These are phyloP conservation scores for Corythoichthys intestinalis DNA, from an alignment of 2,113 vertebrate genomes.

Conservation along the genomic window DNA sequence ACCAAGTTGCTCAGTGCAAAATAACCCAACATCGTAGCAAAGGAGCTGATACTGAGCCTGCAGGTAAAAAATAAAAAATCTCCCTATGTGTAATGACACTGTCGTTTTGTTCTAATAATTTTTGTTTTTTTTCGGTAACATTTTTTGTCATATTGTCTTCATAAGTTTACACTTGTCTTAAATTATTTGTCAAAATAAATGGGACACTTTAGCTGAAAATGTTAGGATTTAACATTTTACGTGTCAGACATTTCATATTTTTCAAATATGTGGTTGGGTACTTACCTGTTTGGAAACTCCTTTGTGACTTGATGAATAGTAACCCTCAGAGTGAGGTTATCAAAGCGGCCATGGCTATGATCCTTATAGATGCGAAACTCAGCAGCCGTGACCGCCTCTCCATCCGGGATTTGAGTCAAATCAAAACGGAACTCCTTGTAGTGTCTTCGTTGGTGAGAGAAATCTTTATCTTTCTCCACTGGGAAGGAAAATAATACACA, in stretches of 20 bases:
- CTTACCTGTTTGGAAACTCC: constrained; percentile 91
- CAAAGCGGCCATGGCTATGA: constrained; percentile 83
- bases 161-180: no score
- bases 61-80: no score
- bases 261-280: constrained; percentile 11
- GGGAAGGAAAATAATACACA: constrained; percentile 51
- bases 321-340: constrained; percentile 91
- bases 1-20: no score
- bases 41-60: no score
- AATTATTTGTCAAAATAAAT: background rate
- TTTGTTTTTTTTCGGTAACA: no score
- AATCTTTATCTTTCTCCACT: constrained; percentile 98
- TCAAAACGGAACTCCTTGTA: constrained; percentile 98
- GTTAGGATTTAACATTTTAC: background rate
- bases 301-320: constrained; percentile 95
- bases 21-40: no score
- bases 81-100: no score
- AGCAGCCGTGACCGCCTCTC: constrained; percentile 93
- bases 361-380: constrained; percentile 98
- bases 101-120: no score
- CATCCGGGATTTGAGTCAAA: constrained; percentile 93
- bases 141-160: no score
- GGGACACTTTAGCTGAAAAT: background rate
- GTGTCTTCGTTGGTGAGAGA: constrained; percentile 94
- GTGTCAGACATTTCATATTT: background rate